Percentiles rank a stretch among this genome's conserved stretches.
phyloP scores from a whole-genome alignment of 2,113 vertebrate species.

The Callospermophilus lateralis region DNA sequence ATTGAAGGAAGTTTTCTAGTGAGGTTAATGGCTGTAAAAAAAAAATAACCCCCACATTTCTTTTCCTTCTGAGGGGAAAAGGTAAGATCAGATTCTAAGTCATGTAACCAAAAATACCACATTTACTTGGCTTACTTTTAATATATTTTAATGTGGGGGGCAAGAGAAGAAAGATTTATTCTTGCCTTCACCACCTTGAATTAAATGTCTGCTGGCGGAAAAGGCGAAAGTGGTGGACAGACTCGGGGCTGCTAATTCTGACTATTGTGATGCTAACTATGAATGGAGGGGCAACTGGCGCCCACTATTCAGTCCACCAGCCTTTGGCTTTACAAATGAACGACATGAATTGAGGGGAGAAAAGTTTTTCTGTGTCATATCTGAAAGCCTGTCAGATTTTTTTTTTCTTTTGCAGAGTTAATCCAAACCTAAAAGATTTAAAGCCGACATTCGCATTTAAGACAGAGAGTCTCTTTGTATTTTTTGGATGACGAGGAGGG shows the following conservation, averaged over 20 bases:
- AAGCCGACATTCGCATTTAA: conserved; percentile 91
- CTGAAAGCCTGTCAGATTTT: conserved; percentile 94
- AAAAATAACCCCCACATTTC: not conserved
- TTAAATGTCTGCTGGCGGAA: conserved; percentile 85
- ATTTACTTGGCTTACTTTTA: conserved; percentile 68
- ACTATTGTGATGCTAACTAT: conserved; percentile 94
- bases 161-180: conserved; percentile 71
- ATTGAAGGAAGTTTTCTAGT: conserved; percentile 72
- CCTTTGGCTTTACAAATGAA: conserved; percentile 91
- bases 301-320: conserved; percentile 88
- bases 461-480: conserved; percentile 93
- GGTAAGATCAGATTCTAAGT: conserved; percentile 52
- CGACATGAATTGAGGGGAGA: conserved; percentile 87
- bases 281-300: conserved; percentile 87
- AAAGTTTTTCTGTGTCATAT: conserved; percentile 91
- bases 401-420: conserved; percentile 89
- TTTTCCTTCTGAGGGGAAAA: not conserved
- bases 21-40: conserved; percentile 66
- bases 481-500: conserved; percentile 87
- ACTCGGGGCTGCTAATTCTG: conserved; percentile 91
- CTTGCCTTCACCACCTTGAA: conserved; percentile 82
- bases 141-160: conserved; percentile 67
- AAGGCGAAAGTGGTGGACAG: conserved; percentile 87
- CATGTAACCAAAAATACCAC: not conserved
- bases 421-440: conserved; percentile 94